Evolutionary conservation across 2,113 vertebrate genomes (phyloP).

Genomic region (Acanthisitta chloris): DNA sequence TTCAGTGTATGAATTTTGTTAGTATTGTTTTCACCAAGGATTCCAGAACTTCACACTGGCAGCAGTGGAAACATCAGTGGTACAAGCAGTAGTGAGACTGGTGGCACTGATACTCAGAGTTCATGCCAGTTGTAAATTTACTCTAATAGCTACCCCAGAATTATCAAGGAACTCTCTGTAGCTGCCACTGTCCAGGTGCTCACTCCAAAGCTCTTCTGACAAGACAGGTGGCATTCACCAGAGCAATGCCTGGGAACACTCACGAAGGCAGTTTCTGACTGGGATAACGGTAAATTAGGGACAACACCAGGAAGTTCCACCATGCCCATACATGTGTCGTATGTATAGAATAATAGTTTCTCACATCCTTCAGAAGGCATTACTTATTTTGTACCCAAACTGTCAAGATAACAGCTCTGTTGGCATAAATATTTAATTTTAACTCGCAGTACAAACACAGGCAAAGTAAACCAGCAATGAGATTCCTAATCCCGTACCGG

Average conservation of each 20-base stretch:
- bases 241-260: neutral
- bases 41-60: neutral
- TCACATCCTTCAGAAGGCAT: neutral
- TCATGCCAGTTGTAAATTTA: fast-evolving
- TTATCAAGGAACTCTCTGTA: neutral
- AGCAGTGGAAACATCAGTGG: neutral
- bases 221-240: neutral
- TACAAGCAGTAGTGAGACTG: neutral
- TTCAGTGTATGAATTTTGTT: neutral
- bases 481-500: neutral
- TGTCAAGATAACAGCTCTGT: neutral
- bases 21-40: neutral
- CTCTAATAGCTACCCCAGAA: neutral
- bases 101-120: neutral
- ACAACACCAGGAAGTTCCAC: neutral
- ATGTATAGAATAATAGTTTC: neutral
- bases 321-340: neutral
- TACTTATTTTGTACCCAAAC: neutral
- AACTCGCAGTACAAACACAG: neutral
- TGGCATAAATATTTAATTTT: neutral
- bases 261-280: neutral
- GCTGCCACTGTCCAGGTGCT: neutral
- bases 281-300: too few relatives aligned
- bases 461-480: neutral
- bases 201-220: neutral